phyloP scores from a whole-genome alignment of 2,888 invertebrate species.

The Chymomyza caudatula region DNA sequence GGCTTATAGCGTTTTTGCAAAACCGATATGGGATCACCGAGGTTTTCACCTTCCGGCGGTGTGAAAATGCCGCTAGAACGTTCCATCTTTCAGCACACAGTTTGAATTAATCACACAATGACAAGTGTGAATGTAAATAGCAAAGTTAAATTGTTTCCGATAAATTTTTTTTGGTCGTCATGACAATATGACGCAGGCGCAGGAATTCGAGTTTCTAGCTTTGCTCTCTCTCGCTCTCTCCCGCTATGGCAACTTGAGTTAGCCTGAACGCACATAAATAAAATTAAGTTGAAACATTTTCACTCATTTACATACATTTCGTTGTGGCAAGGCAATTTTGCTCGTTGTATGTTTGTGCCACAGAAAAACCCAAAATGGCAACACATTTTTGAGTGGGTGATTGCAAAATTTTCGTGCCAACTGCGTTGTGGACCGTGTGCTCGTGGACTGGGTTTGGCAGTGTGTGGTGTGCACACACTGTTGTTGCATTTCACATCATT shows the following conservation, averaged over 20 bases:
- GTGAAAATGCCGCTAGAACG: not conserved
- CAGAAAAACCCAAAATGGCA: not conserved
- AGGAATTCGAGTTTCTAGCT: too few relatives aligned
- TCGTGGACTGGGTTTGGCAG: conserved; percentile 11
- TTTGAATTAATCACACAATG: not conserved
- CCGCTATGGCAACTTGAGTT: conserved; percentile 30
- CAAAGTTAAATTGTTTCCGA: not conserved
- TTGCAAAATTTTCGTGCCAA: conserved; percentile 44
- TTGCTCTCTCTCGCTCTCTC: too few relatives aligned
- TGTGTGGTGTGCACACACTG: conserved; percentile 2
- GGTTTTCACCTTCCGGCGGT: not conserved
- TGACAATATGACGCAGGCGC: conserved; percentile 6
- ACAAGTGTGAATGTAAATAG: not conserved
- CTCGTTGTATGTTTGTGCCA: not conserved
- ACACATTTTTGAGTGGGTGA: conserved; percentile 68
- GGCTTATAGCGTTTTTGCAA: conserved; percentile 21
- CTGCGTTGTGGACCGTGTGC: conserved; percentile 13
- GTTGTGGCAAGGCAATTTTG: not conserved
- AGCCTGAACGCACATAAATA: conserved; percentile 38
- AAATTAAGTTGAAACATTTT: conserved; percentile 66
- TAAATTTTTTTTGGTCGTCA: not conserved
- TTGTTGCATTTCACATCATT: conserved; percentile 69
- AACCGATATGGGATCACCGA: not conserved
- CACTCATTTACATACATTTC: conserved; percentile 66
- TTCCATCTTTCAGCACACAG: conserved; percentile 34